Percentiles rank a stretch among this genome's conserved stretches.
Conservation (phyloP, 1,140 invertebrate species). For the Globodera rostochiensis region DNA sequence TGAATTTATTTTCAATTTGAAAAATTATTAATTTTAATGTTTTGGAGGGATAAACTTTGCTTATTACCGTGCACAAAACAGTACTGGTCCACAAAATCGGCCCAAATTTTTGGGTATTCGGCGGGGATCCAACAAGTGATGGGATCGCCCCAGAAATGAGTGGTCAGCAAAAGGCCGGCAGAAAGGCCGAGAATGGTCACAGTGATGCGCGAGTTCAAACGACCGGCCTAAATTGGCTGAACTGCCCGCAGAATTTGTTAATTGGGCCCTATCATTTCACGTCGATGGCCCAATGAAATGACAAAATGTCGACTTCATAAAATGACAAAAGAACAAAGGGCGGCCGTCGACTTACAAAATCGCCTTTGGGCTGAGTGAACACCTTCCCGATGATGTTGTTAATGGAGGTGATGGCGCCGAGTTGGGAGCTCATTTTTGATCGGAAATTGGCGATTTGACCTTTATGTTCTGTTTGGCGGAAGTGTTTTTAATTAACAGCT, state of each 20-base stretch:
- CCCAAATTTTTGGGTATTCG: conserved; percentile 61
- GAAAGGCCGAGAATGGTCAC: conserved; percentile 57
- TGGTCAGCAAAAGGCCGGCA: conserved; percentile 55
- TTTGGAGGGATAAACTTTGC: not conserved
- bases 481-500: conserved; percentile 6
- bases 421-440: conserved; percentile 49
- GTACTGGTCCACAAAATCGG: conserved; percentile 64
- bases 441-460: no score
- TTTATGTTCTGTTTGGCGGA: not conserved
- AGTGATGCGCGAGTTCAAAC: conserved; percentile 60
- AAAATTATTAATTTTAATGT: not conserved
- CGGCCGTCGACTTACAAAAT: conserved; percentile 56
- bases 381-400: conserved; percentile 61
- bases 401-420: conserved; percentile 60
- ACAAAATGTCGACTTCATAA: not conserved
- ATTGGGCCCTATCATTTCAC: no score
- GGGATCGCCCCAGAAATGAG: conserved; percentile 65
- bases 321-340: not conserved
- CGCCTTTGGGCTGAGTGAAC: conserved; percentile 64
- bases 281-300: not conserved
- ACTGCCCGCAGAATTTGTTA: not conserved
- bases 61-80: conserved; percentile 59
- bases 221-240: conserved; percentile 57
- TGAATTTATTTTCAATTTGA: not conserved
- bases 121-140: conserved; percentile 65